These are phyloP conservation scores for Chydorus sphaericus DNA, from an alignment of 2,888 invertebrate genomes.

Conservation along the genomic window DNA sequence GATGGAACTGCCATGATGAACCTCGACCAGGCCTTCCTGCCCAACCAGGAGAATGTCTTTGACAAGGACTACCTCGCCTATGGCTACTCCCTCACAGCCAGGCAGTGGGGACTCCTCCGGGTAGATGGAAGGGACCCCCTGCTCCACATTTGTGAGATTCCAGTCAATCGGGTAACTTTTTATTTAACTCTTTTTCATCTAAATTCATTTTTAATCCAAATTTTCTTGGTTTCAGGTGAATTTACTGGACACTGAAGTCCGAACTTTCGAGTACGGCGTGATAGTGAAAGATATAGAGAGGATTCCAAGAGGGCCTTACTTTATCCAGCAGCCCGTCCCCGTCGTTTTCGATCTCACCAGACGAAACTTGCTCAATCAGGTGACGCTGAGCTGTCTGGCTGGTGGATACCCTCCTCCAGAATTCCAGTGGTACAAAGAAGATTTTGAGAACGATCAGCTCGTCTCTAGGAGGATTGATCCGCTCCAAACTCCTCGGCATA, in stretches of 20 bases:
- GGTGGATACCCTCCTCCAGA: slow-evolving; percentile 74
- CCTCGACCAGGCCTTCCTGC: slow-evolving; percentile 67
- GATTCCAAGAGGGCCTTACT: slow-evolving; percentile 76
- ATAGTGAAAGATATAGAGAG: slow-evolving; percentile 62
- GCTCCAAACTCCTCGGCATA: slow-evolving; percentile 53
- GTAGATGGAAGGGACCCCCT: slow-evolving; percentile 59
- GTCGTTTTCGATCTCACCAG: slow-evolving; percentile 68
- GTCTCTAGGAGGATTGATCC: slow-evolving; percentile 62
- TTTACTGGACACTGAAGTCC: slow-evolving; percentile 48
- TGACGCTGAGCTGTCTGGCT: slow-evolving; percentile 44
- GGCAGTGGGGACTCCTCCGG: slow-evolving; percentile 71
- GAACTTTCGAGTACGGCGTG: slow-evolving; percentile 72
- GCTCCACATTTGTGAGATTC: slow-evolving; percentile 78
- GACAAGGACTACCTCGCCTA: slow-evolving; percentile 64
- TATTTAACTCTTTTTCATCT: not conserved
- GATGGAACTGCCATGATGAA: slow-evolving; percentile 64
- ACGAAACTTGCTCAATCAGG: slow-evolving; percentile 51
- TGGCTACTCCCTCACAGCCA: slow-evolving; percentile 32
- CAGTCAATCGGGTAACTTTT: slow-evolving; percentile 30
- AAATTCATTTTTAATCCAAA: not conserved
- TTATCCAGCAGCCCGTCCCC: slow-evolving; percentile 67
- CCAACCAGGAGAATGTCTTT: slow-evolving; percentile 32
- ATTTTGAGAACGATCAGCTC: slow-evolving; percentile 62
- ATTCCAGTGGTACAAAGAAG: slow-evolving; percentile 80
- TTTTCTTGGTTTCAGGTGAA: slow-evolving; percentile 45